A percentile compares a stretch with the other conserved stretches of the same genome.
phyloP scores from a whole-genome alignment of 2,888 invertebrate genomes.

The Acanthosepion pharaonis region DNA sequence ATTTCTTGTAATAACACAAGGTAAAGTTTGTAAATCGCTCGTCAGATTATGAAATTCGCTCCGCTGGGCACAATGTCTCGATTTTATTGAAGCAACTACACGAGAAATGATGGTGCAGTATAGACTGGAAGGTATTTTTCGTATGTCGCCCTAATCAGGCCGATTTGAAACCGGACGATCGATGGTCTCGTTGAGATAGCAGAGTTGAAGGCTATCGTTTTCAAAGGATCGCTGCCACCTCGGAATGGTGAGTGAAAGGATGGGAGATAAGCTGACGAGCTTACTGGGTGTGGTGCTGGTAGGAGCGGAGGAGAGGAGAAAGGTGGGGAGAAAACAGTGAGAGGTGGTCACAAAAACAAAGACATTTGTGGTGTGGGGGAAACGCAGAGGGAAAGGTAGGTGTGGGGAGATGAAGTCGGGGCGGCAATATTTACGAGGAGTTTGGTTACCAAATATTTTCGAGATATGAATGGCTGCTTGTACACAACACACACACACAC shows the following conservation, averaged over 20 bases:
- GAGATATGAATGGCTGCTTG: not conserved
- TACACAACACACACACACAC: not conserved
- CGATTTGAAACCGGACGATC: not conserved
- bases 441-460: not conserved
- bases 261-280: not conserved
- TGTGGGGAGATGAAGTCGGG: not conserved
- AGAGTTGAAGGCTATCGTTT: not conserved
- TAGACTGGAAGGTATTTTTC: not conserved
- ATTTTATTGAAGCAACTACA: not conserved
- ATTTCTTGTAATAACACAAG: too few species aligned
- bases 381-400: not conserved
- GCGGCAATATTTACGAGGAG: not conserved
- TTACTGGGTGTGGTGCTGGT: not conserved
- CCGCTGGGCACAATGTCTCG: not conserved
- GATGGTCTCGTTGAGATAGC: not conserved
- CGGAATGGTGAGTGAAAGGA: not conserved
- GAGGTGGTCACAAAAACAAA: not conserved
- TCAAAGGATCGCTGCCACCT: slow-evolving; percentile 6
- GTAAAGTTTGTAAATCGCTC: too few species aligned
- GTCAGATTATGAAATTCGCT: not conserved
- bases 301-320: not conserved
- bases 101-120: not conserved
- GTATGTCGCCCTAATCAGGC: slow-evolving; percentile 8
- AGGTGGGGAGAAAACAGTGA: not conserved
- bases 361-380: not conserved